phyloP scores from a whole-genome alignment of 2,797 vertebrate species.

The Cryptoblepharus egeriae region DNA sequence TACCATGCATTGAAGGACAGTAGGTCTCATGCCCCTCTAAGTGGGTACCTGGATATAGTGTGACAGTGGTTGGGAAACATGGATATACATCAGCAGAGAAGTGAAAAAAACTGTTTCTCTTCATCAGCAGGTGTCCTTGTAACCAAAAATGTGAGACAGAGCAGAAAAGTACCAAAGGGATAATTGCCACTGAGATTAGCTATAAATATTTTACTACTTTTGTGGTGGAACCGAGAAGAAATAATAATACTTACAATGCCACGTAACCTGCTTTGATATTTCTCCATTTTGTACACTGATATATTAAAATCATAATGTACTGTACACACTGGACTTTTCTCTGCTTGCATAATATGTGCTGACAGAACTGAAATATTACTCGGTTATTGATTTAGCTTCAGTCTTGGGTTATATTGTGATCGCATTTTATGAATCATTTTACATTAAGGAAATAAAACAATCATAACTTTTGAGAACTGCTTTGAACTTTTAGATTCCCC shows the following conservation, averaged over 20 bases:
- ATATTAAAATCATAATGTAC: conserved; percentile 34
- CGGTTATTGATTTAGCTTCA: conserved; percentile 36
- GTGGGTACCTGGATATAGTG: background rate
- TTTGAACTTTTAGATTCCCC: conserved; percentile 19
- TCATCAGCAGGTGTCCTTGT: conserved; percentile 4
- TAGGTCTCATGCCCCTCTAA: background rate
- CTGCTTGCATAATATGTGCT: conserved; percentile 9
- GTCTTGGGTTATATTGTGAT: background rate
- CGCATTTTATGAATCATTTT: conserved; percentile 25
- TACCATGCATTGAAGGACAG: no score
- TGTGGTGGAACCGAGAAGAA: conserved; percentile 15
- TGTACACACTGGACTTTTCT: conserved; percentile 16
- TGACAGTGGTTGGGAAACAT: background rate
- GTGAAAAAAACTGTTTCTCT: background rate
- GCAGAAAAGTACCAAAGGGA: background rate
- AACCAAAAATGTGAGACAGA: background rate
- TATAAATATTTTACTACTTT: conserved; percentile 37
- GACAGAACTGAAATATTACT: conserved; percentile 41
- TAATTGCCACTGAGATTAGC: conserved; percentile 13
- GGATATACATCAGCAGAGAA: background rate
- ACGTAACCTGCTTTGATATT: conserved; percentile 21
- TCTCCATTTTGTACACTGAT: conserved; percentile 31
- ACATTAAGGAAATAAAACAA: conserved; percentile 33
- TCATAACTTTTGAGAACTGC: conserved; percentile 20
- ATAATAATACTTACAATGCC: conserved; percentile 32